A percentile compares a stretch with the other conserved stretches of the same genome.
phyloP scores from a whole-genome alignment of 2,888 invertebrate genomes.

The Acanthosepion esculentum region DNA sequence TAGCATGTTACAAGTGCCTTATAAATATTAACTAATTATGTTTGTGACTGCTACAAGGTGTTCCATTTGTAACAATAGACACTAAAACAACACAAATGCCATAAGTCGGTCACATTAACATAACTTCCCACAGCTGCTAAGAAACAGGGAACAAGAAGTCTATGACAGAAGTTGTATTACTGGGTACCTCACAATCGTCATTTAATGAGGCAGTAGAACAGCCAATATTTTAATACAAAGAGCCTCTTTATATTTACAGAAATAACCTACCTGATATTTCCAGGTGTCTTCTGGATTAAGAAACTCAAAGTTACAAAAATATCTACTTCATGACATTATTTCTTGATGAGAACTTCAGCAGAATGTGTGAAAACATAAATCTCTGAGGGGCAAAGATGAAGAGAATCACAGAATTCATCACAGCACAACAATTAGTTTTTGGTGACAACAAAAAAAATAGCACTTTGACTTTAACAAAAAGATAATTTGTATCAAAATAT shows the following conservation, averaged over 20 bases:
- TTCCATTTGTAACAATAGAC: constrained; percentile 10
- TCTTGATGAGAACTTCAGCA: too few relatives aligned
- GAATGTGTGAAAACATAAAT: too few relatives aligned
- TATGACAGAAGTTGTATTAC: constrained; percentile 15
- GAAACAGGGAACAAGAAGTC: background rate
- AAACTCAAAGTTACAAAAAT: too few relatives aligned
- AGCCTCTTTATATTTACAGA: too few relatives aligned
- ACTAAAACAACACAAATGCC: constrained; percentile 12
- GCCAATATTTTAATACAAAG: background rate
- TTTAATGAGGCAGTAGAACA: background rate
- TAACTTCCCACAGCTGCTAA: constrained; percentile 21
- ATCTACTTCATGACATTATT: too few relatives aligned
- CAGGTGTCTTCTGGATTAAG: too few relatives aligned
- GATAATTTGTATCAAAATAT: background rate
- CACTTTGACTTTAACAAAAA: background rate
- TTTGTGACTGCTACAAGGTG: constrained; percentile 21
- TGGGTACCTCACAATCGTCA: background rate
- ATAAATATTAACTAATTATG: constrained; percentile 33
- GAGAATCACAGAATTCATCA: background rate
- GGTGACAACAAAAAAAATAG: background rate
- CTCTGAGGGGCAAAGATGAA: too few relatives aligned
- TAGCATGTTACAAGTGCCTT: constrained; percentile 3
- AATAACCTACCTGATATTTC: too few relatives aligned
- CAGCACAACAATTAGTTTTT: background rate
- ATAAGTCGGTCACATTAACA: constrained; percentile 33